A percentile compares a stretch with the other conserved stretches of the same genome.
These are phyloP conservation scores for Tetramorium parvispinum DNA, from an alignment of 1,140 invertebrate species.

Conservation along the genomic window DNA sequence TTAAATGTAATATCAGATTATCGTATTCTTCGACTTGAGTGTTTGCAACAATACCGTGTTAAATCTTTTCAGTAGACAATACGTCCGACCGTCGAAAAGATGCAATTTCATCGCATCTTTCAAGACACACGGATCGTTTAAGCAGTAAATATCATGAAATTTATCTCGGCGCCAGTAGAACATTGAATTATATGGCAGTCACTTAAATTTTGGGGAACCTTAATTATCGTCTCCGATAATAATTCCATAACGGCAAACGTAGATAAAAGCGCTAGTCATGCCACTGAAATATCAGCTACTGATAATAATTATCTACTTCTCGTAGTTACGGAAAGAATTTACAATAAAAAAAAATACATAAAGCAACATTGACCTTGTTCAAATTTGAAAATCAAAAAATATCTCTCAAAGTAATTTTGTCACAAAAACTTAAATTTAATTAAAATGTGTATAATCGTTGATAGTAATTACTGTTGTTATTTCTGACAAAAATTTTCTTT, in stretches of 20 bases:
- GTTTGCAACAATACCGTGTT: neutral
- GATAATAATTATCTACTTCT: neutral
- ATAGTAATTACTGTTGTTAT: neutral
- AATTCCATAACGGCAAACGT: neutral
- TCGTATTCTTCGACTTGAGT: neutral
- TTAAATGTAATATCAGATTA: neutral
- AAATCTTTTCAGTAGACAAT: conserved; percentile 35
- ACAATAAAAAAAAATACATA: neutral
- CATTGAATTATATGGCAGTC: neutral
- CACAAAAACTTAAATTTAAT: neutral
- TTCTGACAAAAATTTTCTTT: neutral
- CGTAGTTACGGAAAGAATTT: neutral
- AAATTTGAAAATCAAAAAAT: neutral
- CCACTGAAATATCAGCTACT: neutral
- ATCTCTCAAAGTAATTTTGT: neutral
- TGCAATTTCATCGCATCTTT: conserved; percentile 1
- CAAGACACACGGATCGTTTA: conserved; percentile 46
- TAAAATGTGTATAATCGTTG: neutral
- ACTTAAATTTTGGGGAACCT: neutral
- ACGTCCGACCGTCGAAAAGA: conserved; percentile 11
- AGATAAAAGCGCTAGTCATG: neutral
- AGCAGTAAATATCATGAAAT: conserved; percentile 59
- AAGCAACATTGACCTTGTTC: neutral
- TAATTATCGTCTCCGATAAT: neutral
- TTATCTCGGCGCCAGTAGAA: neutral